phyloP scores from a whole-genome alignment of 2,888 invertebrate genomes.

The Macrophya alboannulata region DNA sequence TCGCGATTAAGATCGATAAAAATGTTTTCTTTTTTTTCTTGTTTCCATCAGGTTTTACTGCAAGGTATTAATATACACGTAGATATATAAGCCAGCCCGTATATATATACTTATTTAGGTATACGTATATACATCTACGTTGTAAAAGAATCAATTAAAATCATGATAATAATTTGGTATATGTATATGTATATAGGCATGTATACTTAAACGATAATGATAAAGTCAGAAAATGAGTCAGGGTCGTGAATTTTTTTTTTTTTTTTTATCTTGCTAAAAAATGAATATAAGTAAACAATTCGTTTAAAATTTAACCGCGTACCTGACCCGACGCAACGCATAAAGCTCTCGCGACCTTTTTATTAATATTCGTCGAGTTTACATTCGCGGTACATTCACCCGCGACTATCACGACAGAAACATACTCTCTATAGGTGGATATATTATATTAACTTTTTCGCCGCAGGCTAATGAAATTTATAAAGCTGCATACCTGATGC shows the following conservation, averaged over 20 bases:
- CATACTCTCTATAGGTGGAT: neutral
- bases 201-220: no score
- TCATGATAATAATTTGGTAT: no score
- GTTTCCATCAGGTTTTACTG: neutral
- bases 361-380: conserved; percentile 2
- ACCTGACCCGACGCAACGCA: conserved; percentile 56
- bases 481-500: neutral
- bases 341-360: conserved; percentile 3
- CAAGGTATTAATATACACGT: neutral
- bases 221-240: no score
- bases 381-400: neutral
- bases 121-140: neutral
- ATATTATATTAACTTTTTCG: neutral
- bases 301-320: conserved; percentile 13
- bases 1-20: neutral
- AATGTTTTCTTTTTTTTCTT: neutral
- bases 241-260: no score
- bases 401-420: neutral
- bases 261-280: no score
- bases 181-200: no score
- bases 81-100: neutral
- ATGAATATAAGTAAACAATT: neutral
- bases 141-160: no score
- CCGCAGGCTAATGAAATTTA: neutral
- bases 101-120: neutral